A percentile compares a stretch with the other conserved stretches of the same genome.
Conservation (phyloP, 2,113 vertebrate genomes). For the Eudorcas thomsonii region DNA sequence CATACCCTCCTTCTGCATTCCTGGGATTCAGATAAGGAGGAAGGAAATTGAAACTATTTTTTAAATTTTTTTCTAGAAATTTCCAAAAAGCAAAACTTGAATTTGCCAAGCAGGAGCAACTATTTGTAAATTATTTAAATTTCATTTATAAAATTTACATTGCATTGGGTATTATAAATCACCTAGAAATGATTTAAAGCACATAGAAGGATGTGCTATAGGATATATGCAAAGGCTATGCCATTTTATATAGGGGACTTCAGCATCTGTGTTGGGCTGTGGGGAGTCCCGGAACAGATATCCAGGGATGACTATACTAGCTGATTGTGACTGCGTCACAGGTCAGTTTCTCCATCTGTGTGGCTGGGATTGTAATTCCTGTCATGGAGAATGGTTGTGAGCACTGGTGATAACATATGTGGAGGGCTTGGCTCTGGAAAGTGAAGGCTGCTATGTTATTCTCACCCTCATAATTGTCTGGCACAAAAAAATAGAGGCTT, state of each 20-base stretch:
- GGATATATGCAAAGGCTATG: not conserved
- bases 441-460: not conserved
- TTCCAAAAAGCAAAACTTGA: not conserved
- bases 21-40: not conserved
- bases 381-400: not conserved
- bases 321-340: not conserved
- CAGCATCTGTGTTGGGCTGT: not conserved
- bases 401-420: not conserved
- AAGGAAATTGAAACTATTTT: not conserved
- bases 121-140: not conserved
- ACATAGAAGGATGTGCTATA: not conserved
- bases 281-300: not conserved
- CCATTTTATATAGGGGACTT: not conserved
- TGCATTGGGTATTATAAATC: not conserved
- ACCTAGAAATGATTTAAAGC: not conserved
- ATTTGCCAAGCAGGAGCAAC: not conserved
- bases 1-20: not conserved
- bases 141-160: not conserved
- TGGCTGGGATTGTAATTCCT: not conserved
- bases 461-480: too few species aligned
- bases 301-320: not conserved
- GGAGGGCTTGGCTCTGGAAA: not conserved
- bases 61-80: not conserved
- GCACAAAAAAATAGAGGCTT: not conserved
- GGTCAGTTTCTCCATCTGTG: not conserved